Percentiles rank a stretch among this genome's conserved stretches.
Conservation (phyloP, 2,888 invertebrate species). For the Tinea pellionella region DNA sequence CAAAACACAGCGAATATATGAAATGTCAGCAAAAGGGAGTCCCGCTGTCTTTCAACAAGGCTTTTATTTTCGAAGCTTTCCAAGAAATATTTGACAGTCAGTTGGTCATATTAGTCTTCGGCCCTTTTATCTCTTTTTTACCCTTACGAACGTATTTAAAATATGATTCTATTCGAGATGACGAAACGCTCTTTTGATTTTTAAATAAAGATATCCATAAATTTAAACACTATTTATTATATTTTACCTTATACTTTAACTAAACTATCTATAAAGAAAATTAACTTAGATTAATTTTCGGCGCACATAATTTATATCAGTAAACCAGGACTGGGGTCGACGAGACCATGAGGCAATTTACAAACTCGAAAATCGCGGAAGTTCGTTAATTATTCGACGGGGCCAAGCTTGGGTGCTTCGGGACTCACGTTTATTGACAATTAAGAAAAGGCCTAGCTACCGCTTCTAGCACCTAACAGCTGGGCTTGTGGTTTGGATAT, state of each 20-base stretch:
- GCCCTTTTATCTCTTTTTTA: neutral
- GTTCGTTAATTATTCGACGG: conserved; percentile 67
- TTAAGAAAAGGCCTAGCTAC: conserved; percentile 51
- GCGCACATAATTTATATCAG: conserved; percentile 63
- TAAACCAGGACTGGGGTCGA: conserved; percentile 59
- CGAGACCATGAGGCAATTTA: conserved; percentile 67
- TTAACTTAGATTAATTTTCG: conserved; percentile 62
- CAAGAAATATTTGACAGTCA: conserved; percentile 14
- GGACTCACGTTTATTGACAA: conserved; percentile 66
- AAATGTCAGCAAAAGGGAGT: conserved; percentile 20
- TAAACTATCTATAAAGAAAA: conserved; percentile 16
- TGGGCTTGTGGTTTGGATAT: conserved; percentile 39
- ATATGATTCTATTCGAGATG: no score
- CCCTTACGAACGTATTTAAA: neutral
- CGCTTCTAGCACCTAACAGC: conserved; percentile 52
- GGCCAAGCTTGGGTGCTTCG: conserved; percentile 43
- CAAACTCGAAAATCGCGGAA: conserved; percentile 69
- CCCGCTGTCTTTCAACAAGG: conserved; percentile 22
- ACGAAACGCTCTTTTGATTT: no score
- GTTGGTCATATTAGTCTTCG: conserved; percentile 1
- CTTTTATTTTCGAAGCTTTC: conserved; percentile 23
- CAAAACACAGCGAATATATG: conserved; percentile 22
- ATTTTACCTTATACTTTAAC: neutral
- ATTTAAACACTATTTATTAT: neutral
- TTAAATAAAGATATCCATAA: no score